phyloP scores from a whole-genome alignment of 1,140 invertebrate genomes.

The Teleogryllus occipitalis region DNA sequence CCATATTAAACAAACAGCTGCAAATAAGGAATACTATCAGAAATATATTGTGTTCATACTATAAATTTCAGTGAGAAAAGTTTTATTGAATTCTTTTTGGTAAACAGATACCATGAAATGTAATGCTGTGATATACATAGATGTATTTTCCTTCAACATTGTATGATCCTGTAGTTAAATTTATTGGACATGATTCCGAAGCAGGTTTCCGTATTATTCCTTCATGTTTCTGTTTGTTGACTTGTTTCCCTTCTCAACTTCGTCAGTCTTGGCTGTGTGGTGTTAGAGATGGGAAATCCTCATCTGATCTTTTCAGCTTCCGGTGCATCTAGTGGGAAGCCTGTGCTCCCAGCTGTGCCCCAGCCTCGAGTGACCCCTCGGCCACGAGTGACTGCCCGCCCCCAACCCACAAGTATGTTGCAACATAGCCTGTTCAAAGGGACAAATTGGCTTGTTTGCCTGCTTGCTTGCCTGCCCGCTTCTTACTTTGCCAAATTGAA shows the following conservation, averaged over 20 bases:
- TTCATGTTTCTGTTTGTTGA: neutral
- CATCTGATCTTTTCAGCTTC: conserved; percentile 17
- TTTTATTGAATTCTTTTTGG: no score
- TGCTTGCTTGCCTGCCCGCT: neutral
- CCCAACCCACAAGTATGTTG: conserved; percentile 8
- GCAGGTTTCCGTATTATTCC: no score
- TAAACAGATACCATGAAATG: no score
- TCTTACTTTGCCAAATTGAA: neutral
- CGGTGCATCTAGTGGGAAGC: conserved; percentile 14
- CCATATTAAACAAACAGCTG: no score
- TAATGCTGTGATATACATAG: no score
- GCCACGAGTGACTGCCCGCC: conserved; percentile 10
- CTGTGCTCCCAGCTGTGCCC: conserved; percentile 9
- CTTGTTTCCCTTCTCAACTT: neutral
- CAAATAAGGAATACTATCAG: no score
- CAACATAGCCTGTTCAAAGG: neutral
- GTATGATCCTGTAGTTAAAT: no score
- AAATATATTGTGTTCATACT: no score
- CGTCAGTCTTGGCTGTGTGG: neutral
- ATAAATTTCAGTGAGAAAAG: no score
- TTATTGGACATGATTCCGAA: no score
- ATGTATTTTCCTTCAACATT: no score
- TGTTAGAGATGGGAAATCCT: conserved; percentile 12
- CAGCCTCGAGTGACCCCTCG: conserved; percentile 5
- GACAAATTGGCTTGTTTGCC: neutral